These are phyloP conservation scores for Hipparchia semele DNA, from an alignment of 2,888 invertebrate genomes.

Conservation along the genomic window DNA sequence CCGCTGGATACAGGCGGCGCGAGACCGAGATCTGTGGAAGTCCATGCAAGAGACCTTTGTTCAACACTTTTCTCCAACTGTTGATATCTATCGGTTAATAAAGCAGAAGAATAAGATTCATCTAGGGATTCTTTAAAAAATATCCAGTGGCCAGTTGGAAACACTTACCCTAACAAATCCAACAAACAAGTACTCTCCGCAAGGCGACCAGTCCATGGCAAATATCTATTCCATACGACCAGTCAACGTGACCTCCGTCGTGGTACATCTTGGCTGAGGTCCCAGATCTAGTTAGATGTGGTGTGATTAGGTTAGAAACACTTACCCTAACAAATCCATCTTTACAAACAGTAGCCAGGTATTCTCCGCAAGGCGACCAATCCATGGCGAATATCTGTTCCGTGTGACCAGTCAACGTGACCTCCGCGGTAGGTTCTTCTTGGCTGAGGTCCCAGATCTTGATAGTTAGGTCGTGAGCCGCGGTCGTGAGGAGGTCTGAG, in stretches of 20 bases:
- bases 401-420: conserved; percentile 88
- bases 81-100: too few species aligned
- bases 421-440: conserved; percentile 59
- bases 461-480: conserved; percentile 94
- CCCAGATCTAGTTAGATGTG: conserved; percentile 86
- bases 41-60: too few species aligned
- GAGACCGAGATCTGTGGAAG: too few species aligned
- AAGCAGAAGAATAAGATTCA: too few species aligned
- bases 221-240: conserved; percentile 95
- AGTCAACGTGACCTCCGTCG: conserved; percentile 81
- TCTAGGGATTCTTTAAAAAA: too few species aligned
- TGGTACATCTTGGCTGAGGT: conserved; percentile 79
- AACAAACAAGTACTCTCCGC: conserved; percentile 92
- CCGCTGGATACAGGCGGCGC: too few species aligned
- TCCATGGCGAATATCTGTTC: conserved; percentile 96
- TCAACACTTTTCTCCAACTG: too few species aligned
- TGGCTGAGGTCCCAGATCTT: conserved; percentile 92
- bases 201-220: conserved; percentile 96
- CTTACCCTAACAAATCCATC: conserved; percentile 89
- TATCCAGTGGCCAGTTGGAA: too few species aligned
- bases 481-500: conserved; percentile 92
- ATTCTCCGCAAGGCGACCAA: conserved; percentile 96
- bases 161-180: conserved; percentile 85
- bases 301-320: background rate
- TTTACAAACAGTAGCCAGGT: conserved; percentile 94